phyloP scores from a whole-genome alignment of 2,888 invertebrate species.

The Eristalis pertinax region DNA sequence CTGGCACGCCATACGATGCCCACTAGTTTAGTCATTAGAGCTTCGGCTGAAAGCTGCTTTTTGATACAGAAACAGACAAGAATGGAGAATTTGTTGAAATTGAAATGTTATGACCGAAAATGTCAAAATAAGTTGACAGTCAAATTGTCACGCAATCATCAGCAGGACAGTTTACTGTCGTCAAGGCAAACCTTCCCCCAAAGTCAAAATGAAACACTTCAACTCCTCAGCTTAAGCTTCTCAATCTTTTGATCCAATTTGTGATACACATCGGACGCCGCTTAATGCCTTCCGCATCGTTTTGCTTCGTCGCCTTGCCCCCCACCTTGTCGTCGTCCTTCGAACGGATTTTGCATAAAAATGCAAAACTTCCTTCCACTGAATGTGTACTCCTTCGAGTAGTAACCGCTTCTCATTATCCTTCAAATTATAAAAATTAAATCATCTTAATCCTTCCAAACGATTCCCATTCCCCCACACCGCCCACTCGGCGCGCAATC shows the following conservation, averaged over 20 bases:
- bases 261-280: neutral
- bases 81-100: too few relatives aligned
- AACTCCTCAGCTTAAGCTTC: neutral
- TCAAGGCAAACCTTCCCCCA: neutral
- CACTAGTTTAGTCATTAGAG: too few relatives aligned
- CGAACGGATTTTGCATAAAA: neutral
- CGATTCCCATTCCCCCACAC: constrained; percentile 17
- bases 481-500: constrained; percentile 21
- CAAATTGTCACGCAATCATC: neutral
- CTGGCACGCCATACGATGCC: too few relatives aligned
- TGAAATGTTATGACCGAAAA: too few relatives aligned
- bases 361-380: constrained; percentile 12
- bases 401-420: constrained; percentile 65
- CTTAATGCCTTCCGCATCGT: neutral
- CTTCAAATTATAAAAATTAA: constrained; percentile 68
- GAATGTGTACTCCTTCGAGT: constrained; percentile 20
- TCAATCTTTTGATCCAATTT: constrained; percentile 28
- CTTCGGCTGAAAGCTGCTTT: too few relatives aligned
- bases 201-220: neutral
- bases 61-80: too few relatives aligned
- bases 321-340: neutral
- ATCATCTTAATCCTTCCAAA: constrained; percentile 68
- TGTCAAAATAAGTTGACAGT: too few relatives aligned
- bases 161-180: neutral
- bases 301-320: neutral